Base-by-base conservation (phyloP, 2,797 vertebrate species). In the Chromis chromis region DNA sequence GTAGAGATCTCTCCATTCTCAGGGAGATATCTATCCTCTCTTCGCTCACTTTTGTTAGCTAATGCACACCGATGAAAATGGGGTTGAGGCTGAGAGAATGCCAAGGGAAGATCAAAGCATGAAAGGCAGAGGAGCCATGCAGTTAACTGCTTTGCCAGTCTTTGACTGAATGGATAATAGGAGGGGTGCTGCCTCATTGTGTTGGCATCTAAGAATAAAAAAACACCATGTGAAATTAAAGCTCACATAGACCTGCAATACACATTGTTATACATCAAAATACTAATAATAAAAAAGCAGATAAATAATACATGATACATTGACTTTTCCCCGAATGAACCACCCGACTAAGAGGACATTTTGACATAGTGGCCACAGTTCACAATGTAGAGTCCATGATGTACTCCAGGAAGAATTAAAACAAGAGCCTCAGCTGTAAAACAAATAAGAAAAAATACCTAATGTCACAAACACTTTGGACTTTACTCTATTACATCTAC, bases 61-160 rank as follows among this genome's bases (percentile, higher is more conserved):
- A 92, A 92, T 90, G 82, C 84, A 75, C 81, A 69, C 62, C 76
- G 67, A 84, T 86, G 87, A 89, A 91, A 91, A 89, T 57, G 52
- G 72, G 82, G 86, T 80, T 87, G 86, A 85, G 77, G 83, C 88
- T 86, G 78, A 83, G 72, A 89, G 90, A 92, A 93, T 90, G 89
- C 82, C 86, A 86, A 82, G 70, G 76, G 82, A 85, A 79, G 91
- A 94, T 93, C 92, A 94, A 94, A 93, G 91, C 81, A 28, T 1
- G 60, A 70, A 76, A 82, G 84, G 80, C 77, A 87, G 79, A 78
- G 64, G 65, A 87, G 86, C 75, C 82, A 67, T 50, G 79, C 82
- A 76, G 88, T 88, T 89, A 92, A 88, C 88, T 69, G 83, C 79
- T 92, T 86, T 91, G 81, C 84, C 73, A 82, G 79, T 88, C 74